Evolutionary conservation across 2,888 invertebrate genomes (phyloP), one percentile per base, ranked within the genome.

Genomic region (Hypercompe scribonia): DNA sequence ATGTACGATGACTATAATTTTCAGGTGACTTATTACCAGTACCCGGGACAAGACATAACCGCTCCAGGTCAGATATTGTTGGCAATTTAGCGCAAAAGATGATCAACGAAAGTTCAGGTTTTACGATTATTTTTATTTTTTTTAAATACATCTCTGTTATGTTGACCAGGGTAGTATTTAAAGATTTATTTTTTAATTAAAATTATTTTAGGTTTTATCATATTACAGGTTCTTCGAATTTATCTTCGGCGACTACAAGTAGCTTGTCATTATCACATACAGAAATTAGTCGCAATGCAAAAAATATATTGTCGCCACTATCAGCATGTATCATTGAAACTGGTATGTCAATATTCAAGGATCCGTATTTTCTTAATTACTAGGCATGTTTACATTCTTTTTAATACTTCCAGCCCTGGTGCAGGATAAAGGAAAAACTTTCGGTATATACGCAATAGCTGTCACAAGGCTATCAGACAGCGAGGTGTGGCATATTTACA

Each of bases 401-500:
- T 33, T 65, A 4, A 31, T 66, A 69, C 46, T 89, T 90, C 71
- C 80, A 96, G 98, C 98, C 64, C 96, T 98, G 71, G 97, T 98
- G 3, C 97, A 97, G 89, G 98, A 98, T 83, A 97, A 97, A 81
- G 98, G 98, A 1, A 97, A 98, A 87, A 97, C 98, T 0, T 99
- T 98, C 89, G 98, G 98, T 0, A 98, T 99, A 73, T 99, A 99
- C 91, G 98, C 98, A 0, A 97, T 99, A 70, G 97, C 98, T 24
- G 98, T 99, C 0, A 97, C 96, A 3, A 96, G 97, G 81, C 95
- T 96, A 33, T 92, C 97, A 24, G 96, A 97, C 36, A 97, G 97
- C 21, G 98, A 98, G 84, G 97, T 97, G 77, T 99, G 99, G 98
- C 98, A 99, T 88, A 98, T 99, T 75, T 98, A 99, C 86, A 96